A percentile compares a stretch with the other conserved stretches of the same genome.
Evolutionary conservation across 2,888 invertebrate species (phyloP).

Genomic region (Athripsodes cinereus): DNA sequence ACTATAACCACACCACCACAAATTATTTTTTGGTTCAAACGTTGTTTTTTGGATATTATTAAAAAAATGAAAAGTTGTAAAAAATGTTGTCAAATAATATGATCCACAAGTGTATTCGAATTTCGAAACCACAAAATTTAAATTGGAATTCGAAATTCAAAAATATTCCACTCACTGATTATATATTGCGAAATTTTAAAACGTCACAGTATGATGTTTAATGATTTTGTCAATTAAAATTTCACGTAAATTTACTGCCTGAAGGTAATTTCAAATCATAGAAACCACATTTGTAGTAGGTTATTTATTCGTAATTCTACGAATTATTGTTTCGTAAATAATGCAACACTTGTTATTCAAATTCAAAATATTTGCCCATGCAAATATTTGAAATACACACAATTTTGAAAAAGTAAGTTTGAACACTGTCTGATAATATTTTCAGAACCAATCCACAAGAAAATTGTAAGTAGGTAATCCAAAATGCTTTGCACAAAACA

Average conservation of each 20-base stretch:
- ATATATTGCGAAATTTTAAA: too few relatives aligned
- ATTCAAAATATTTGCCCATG: neutral
- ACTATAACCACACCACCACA: neutral
- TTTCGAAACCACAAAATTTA: neutral
- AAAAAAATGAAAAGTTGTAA: too few relatives aligned
- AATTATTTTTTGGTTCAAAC: neutral
- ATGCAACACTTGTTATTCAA: neutral
- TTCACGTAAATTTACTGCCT: neutral
- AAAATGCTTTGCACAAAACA: too few relatives aligned
- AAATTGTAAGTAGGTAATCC: slow-evolving; percentile 3
- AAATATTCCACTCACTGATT: neutral
- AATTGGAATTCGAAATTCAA: neutral
- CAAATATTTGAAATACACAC: neutral
- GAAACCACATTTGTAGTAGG: neutral
- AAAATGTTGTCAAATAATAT: too few relatives aligned
- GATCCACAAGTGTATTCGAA: too few relatives aligned
- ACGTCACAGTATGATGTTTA: neutral
- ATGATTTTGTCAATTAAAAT: slow-evolving; percentile 1
- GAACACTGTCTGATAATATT: too few relatives aligned
- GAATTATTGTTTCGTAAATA: neutral
- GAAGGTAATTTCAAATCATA: neutral
- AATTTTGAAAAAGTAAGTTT: neutral
- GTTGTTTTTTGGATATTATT: neutral
- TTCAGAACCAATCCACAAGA: too few relatives aligned
- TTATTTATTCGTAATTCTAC: neutral